phyloP scores from a whole-genome alignment of 2,113 vertebrate species.

The Saccopteryx bilineata region DNA sequence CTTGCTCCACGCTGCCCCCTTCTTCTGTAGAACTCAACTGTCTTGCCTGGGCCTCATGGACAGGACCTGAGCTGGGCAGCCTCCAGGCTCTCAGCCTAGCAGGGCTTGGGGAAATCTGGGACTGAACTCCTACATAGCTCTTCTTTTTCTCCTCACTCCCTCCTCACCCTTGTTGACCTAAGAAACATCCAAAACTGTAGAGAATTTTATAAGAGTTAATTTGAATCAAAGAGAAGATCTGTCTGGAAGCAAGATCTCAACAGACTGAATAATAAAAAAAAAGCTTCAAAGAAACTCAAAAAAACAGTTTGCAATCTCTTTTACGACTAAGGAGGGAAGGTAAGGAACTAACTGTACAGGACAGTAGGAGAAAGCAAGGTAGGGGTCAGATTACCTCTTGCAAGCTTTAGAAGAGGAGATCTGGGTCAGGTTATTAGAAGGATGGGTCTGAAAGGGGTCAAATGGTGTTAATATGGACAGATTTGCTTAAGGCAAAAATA shows the following conservation, averaged over 20 bases:
- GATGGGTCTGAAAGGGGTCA: not conserved
- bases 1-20: too few relatives aligned
- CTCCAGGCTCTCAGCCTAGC: not conserved
- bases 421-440: not conserved
- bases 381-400: not conserved
- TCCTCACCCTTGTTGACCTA: not conserved
- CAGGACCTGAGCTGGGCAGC: not conserved
- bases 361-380: not conserved
- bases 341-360: not conserved
- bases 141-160: not conserved
- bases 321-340: not conserved
- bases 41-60: not conserved
- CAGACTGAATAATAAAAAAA: not conserved
- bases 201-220: not conserved
- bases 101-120: not conserved
- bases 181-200: not conserved
- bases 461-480: not conserved
- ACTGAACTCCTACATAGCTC: not conserved
- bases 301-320: not conserved
- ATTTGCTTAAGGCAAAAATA: not conserved
- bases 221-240: not conserved
- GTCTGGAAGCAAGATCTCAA: not conserved
- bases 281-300: not conserved
- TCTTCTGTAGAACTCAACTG: not conserved
- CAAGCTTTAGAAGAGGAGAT: not conserved